Evolutionary conservation across 2,888 invertebrate species (phyloP).

Genomic region (Antheraea yamamai): DNA sequence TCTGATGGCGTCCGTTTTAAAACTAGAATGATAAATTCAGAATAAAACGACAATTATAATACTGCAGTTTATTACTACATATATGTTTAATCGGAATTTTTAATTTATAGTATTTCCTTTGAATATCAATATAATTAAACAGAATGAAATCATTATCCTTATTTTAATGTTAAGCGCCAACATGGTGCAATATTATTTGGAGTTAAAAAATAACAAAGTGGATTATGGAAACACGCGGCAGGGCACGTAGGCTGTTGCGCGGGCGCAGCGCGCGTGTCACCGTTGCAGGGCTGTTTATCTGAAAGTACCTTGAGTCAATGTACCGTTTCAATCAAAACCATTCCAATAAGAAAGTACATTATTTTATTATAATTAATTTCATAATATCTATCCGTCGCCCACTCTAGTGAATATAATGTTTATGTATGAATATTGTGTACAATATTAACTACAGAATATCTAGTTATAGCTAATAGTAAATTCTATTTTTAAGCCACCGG

Average conservation of each 20-base stretch:
- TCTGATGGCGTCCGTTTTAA: neutral
- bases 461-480: neutral
- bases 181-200: neutral
- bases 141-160: neutral
- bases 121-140: neutral
- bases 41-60: no score
- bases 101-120: neutral
- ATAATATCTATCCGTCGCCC: neutral
- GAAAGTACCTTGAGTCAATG: slow-evolving; percentile 15
- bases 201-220: slow-evolving; percentile 14
- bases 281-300: slow-evolving; percentile 38
- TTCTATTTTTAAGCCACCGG: neutral
- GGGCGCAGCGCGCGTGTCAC: slow-evolving; percentile 42
- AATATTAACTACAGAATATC: neutral
- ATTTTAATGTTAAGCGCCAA: neutral
- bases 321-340: slow-evolving; percentile 3
- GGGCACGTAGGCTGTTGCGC: slow-evolving; percentile 50
- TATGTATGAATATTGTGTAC: neutral
- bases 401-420: neutral
- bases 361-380: neutral
- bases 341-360: neutral
- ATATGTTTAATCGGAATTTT: neutral
- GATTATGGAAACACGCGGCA: slow-evolving; percentile 42
- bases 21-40: neutral
- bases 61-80: neutral